Evolutionary conservation across 2,888 invertebrate genomes (phyloP).

Genomic region (Entomobrya proxima): DNA sequence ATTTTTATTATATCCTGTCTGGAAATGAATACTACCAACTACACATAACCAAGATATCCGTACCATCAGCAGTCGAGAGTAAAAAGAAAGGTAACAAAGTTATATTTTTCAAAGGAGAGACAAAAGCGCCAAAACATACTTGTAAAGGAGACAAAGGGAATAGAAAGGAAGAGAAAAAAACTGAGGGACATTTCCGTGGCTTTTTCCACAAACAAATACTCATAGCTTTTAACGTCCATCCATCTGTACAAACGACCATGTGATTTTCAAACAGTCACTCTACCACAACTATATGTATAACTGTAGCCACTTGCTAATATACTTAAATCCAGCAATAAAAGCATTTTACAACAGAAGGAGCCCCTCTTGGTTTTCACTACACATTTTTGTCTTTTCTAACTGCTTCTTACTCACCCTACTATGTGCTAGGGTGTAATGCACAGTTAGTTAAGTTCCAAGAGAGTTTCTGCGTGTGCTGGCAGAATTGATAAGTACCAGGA

Average conservation of each 20-base stretch:
- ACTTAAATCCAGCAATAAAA: conserved; percentile 31
- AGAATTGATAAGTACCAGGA: conserved; percentile 37
- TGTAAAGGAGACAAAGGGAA: not conserved
- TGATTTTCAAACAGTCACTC: not conserved
- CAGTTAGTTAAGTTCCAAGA: conserved; percentile 1
- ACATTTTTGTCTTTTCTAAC: conserved; percentile 3
- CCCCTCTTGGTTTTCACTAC: not conserved
- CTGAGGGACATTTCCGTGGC: conserved; percentile 40
- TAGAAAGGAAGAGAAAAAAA: conserved; percentile 2
- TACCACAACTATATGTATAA: not conserved
- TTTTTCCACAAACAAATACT: conserved; percentile 33
- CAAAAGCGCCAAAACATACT: conserved; percentile 2
- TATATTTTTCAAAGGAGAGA: not conserved
- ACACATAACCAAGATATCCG: not conserved
- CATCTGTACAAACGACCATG: conserved; percentile 34
- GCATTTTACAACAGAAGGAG: not conserved
- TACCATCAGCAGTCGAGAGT: not conserved
- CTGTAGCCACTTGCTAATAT: not conserved
- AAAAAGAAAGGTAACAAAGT: conserved; percentile 6
- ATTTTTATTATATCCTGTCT: not conserved
- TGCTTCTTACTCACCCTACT: not conserved
- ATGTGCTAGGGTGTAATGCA: not conserved
- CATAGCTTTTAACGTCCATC: conserved; percentile 41
- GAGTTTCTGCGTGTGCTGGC: not conserved
- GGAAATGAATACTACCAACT: not conserved